These are phyloP conservation scores for Gryllus longicercus DNA, from an alignment of 2,888 invertebrate genomes.

Conservation along the genomic window DNA sequence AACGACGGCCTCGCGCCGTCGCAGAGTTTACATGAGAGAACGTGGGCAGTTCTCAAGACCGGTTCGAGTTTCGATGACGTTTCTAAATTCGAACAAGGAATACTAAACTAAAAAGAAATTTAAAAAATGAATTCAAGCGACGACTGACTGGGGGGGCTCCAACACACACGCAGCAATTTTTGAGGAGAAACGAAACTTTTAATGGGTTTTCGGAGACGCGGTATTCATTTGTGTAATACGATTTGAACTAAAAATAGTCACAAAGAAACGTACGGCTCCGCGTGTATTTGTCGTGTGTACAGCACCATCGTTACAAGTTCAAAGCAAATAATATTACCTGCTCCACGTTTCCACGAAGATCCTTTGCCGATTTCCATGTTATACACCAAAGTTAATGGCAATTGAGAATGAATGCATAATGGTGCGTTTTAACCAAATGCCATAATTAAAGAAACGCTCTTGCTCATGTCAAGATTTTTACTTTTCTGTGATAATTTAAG, in stretches of 20 bases:
- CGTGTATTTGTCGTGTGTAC: neutral
- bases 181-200: constrained; percentile 3
- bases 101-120: too few species aligned
- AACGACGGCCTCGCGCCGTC: neutral
- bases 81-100: neutral
- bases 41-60: neutral
- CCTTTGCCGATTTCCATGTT: neutral
- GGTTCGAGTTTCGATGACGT: neutral
- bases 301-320: constrained; percentile 2
- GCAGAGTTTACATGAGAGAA: neutral
- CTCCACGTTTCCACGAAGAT: neutral
- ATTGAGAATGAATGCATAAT: constrained; percentile 9
- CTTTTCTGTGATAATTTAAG: constrained; percentile 3
- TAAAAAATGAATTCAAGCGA: too few species aligned
- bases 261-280: neutral
- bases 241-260: neutral
- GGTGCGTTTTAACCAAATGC: neutral
- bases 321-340: neutral
- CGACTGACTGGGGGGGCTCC: too few species aligned
- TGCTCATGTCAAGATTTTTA: neutral
- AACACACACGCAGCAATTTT: neutral
- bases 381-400: constrained; percentile 1
- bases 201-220: neutral
- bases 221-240: neutral
- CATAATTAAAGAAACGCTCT: neutral